Base-by-base conservation (phyloP, 2,113 vertebrate species). In the Sinocyclocheilus anophthalmus region DNA sequence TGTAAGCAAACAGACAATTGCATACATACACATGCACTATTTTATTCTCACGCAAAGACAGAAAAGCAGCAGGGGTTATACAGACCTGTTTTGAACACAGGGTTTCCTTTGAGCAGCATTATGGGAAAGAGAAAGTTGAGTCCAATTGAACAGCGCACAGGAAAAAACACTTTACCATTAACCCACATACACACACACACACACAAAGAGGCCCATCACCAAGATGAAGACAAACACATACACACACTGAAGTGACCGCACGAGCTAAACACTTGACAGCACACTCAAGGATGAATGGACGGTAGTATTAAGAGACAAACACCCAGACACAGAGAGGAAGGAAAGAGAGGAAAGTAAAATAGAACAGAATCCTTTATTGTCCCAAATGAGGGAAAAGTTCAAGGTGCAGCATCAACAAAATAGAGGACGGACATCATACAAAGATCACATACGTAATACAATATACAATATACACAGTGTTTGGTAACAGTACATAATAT, bases 401-500 rank as follows among this genome's bases (percentile, higher is more conserved):
- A 91, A 92, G 89, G 80, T 70, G 85, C 84, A 92, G 92, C 91
- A 93, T 94, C 93, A 94, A 94, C 91, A 94, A 94, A 94, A 93
- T 92, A 92, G 90, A 90, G 90, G 93, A 94, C 92, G 91, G 92
- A 95, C 93, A 93, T 95, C 88, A 94, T 95, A 94, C 93, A 95
- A 95, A 95, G 93, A 89, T 93, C 93, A 93, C 93, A 90, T 92
- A 89, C 83, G 89, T 89, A 93, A 92, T 91, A 94, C 93, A 95
- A 94, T 94, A 93, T 95, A 95, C 93, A 95, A 95, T 95, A 94
- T 95, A 92, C 94, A 95, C 94, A 95, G 93, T 94, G 92, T 92
- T 93, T 83, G 90, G 93, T 93, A 94, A 92, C 91, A 93, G 93
- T 92, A 93, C 90, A 90, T 93, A 94, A 95, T 95, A 93, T 95